These are phyloP conservation scores for Hyppa rectilinea DNA, from an alignment of 2,888 invertebrate species.

Conservation along the genomic window DNA sequence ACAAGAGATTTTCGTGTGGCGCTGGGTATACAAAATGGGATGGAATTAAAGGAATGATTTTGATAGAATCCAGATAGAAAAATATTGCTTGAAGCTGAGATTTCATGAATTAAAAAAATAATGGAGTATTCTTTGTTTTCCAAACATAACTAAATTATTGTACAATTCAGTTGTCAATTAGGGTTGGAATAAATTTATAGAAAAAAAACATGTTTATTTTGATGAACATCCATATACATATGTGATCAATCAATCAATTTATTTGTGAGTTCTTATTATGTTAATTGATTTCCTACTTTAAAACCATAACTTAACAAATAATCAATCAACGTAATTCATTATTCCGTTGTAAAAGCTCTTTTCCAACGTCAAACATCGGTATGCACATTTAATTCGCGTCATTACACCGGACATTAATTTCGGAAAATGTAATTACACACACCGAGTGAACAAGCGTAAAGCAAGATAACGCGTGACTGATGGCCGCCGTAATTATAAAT, in stretches of 20 bases:
- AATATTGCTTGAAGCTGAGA: too few relatives aligned
- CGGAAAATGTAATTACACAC: conserved; percentile 64
- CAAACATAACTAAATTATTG: too few relatives aligned
- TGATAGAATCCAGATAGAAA: background rate
- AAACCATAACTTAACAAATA: background rate
- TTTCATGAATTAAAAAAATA: background rate
- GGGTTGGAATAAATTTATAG: too few relatives aligned
- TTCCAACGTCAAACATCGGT: conserved; percentile 17
- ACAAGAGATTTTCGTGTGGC: background rate
- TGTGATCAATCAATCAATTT: too few relatives aligned
- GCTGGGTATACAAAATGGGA: background rate
- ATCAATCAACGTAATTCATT: background rate
- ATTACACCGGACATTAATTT: conserved; percentile 63
- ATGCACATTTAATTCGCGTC: conserved; percentile 48
- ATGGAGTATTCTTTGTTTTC: background rate
- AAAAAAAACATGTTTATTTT: too few relatives aligned
- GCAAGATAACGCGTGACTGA: conserved; percentile 64
- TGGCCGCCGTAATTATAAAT: conserved; percentile 64
- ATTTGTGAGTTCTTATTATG: too few relatives aligned
- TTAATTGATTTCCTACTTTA: too few relatives aligned
- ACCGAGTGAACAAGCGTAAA: conserved; percentile 55
- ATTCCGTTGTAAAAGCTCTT: conserved; percentile 1
- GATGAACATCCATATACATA: too few relatives aligned
- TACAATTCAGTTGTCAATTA: too few relatives aligned
- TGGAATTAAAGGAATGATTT: background rate